Percentiles rank a stretch among this genome's conserved stretches.
Conservation (phyloP, 2,797 vertebrate genomes). For the Molossus molossus region DNA sequence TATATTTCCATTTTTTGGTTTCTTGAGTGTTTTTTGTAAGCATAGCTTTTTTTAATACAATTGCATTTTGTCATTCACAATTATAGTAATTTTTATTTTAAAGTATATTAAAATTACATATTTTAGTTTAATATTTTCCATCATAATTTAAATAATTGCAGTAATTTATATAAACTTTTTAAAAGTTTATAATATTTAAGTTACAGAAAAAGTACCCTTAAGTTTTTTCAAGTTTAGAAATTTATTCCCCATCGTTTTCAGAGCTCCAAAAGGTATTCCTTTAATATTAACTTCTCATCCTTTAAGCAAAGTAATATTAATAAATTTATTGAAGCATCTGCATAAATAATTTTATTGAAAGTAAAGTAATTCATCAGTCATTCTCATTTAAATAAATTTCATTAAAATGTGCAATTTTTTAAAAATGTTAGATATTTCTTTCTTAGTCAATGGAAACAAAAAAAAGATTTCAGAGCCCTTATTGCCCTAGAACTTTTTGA, state of each 20-base stretch:
- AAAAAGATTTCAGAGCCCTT: slow-evolving; percentile 42
- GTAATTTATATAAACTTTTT: slow-evolving; percentile 26
- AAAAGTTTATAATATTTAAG: slow-evolving; percentile 20
- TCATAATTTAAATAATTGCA: slow-evolving; percentile 27
- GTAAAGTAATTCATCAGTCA: not conserved
- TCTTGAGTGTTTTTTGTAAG: not conserved
- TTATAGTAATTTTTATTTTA: slow-evolving; percentile 35
- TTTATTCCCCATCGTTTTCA: not conserved
- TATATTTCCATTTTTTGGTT: slow-evolving; percentile 9
- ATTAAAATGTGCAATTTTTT: slow-evolving; percentile 2
- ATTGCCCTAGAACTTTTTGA: not conserved
- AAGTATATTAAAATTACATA: not conserved
- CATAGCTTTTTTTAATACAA: slow-evolving; percentile 1
- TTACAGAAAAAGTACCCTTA: not conserved
- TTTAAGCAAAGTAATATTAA: slow-evolving; percentile 17
- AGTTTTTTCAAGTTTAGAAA: slow-evolving; percentile 1
- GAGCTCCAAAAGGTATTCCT: not conserved
- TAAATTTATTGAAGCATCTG: not conserved
- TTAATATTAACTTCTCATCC: not conserved
- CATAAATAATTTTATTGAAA: slow-evolving; percentile 27
- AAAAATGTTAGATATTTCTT: slow-evolving; percentile 58
- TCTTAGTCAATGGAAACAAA: not conserved
- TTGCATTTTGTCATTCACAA: slow-evolving; percentile 1
- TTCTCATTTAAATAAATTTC: slow-evolving; percentile 48
- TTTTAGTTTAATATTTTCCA: not conserved